phyloP scores from a whole-genome alignment of 2,113 vertebrate species.

The Bothrops jararaca region DNA sequence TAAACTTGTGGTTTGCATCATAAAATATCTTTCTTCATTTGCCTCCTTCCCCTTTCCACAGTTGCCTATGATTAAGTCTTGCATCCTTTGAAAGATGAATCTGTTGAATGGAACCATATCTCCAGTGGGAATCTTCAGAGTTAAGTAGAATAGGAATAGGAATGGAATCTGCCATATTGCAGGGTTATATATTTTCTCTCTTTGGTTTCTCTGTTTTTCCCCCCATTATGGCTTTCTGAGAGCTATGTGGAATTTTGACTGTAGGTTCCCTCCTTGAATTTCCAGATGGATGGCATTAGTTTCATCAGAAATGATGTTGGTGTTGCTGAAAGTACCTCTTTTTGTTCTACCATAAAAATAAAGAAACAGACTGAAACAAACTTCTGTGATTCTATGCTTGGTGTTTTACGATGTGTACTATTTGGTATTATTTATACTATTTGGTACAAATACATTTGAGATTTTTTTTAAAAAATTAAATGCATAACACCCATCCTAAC shows the following conservation, averaged over 20 bases:
- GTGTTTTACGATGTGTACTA: constrained; percentile 12
- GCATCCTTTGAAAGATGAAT: neutral
- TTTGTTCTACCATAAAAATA: neutral
- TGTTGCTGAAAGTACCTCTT: neutral
- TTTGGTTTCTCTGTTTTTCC: neutral
- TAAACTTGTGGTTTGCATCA: too few relatives aligned
- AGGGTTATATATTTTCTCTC: neutral
- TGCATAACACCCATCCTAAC: constrained; percentile 27
- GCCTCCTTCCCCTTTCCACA: too few relatives aligned
- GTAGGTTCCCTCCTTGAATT: neutral
- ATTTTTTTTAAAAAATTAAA: neutral
- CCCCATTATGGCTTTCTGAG: neutral
- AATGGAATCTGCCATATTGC: neutral
- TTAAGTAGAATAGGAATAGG: neutral
- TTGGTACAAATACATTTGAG: constrained; percentile 31
- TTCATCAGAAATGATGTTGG: neutral
- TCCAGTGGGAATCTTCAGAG: neutral
- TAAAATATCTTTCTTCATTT: too few relatives aligned
- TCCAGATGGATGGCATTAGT: neutral
- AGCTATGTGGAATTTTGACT: neutral
- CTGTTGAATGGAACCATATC: neutral
- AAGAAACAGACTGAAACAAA: neutral
- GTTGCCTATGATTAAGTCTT: too few relatives aligned
- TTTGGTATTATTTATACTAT: constrained; percentile 29
- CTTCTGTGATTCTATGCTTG: neutral